Percentiles rank a stretch among this genome's conserved stretches.
Evolutionary conservation across 1,140 invertebrate genomes (phyloP).

Genomic region (Babylonia areolata): DNA sequence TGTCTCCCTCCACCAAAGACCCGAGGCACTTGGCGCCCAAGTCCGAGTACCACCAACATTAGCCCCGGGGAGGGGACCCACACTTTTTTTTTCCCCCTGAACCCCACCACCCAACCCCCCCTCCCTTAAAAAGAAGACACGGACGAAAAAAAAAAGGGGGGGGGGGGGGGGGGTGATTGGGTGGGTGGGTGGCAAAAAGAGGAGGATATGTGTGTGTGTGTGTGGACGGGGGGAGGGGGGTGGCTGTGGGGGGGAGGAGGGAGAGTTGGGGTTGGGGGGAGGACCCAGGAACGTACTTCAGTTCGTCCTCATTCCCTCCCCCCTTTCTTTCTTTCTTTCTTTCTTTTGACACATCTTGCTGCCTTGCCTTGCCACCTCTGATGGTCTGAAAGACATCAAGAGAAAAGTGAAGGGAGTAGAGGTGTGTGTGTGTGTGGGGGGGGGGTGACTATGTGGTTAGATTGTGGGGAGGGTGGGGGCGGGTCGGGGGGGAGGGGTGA

Average conservation of each 20-base stretch:
- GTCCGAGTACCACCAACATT: background rate
- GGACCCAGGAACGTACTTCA: too few species aligned
- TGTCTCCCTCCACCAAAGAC: background rate
- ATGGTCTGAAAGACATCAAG: background rate
- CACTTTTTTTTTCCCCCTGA: background rate
- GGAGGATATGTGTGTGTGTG: background rate
- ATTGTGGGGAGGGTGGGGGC: too few species aligned
- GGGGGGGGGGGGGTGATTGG: background rate
- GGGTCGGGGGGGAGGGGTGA: too few species aligned
- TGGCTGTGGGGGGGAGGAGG: too few species aligned
- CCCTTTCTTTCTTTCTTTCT: too few species aligned
- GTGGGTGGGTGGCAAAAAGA: background rate
- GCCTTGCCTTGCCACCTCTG: too few species aligned
- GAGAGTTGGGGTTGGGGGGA: too few species aligned
- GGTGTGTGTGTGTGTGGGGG: too few species aligned
- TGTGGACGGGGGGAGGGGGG: too few species aligned
- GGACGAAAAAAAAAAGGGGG: background rate
- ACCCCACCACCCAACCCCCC: background rate
- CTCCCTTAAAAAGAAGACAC: background rate
- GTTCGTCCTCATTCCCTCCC: too few species aligned
- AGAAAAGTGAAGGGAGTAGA: background rate
- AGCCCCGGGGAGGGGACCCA: background rate
- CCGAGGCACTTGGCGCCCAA: background rate
- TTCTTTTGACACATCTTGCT: too few species aligned
- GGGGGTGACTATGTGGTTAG: too few species aligned